Evolutionary conservation across 2,797 vertebrate genomes (phyloP), one percentile per base, ranked within the genome.

Genomic region (Adelosebastes latens): DNA sequence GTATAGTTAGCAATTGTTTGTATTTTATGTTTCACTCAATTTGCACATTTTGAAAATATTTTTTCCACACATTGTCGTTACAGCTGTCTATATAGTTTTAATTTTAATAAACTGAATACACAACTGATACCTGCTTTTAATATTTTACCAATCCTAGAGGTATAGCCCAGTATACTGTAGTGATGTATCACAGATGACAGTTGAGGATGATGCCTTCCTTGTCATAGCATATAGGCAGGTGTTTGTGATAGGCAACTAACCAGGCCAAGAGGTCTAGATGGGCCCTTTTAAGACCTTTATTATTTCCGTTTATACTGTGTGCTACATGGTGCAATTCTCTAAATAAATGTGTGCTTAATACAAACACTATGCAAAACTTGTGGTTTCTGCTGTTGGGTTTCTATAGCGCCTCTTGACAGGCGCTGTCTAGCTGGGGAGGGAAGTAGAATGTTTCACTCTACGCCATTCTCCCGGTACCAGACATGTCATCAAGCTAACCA

Each of bases 1-100:
- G 18, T 24, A 31, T 2, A 16, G 11, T 73, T 56, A 58, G 4
- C 24, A 3, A 0, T 11, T 29, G 55, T 53, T 55, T 58, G 20
- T 34, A 32, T n/a, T 62, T 68, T 49, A 4, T 76, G 0, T 72
- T 68, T 67, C 4, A 75, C 4, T 74, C 5, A 52, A 7, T 66
- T 89, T 84, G 60, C 76, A 87, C 80, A 82, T 83, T 77, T 70
- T 39, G 11, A 69, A 66, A 72, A 56, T 4, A 46, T 60, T 7
- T 22, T 46, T 46, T 46, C 16, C 16, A 46, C 0, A 6, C 59
- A 2, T 29, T 53, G 49, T 42, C 8, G 32, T 36, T 62, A 39
- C 18, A 29, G 7, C 8, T 81, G 32, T 81, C 8, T 46, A 8
- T 65, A 8, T 61, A 2, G 4, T n/a, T 72, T 7, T 31, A 12